A percentile compares a stretch with the other conserved stretches of the same genome.
Evolutionary conservation across 2,113 vertebrate genomes (phyloP).

Genomic region (Plecotus auritus): DNA sequence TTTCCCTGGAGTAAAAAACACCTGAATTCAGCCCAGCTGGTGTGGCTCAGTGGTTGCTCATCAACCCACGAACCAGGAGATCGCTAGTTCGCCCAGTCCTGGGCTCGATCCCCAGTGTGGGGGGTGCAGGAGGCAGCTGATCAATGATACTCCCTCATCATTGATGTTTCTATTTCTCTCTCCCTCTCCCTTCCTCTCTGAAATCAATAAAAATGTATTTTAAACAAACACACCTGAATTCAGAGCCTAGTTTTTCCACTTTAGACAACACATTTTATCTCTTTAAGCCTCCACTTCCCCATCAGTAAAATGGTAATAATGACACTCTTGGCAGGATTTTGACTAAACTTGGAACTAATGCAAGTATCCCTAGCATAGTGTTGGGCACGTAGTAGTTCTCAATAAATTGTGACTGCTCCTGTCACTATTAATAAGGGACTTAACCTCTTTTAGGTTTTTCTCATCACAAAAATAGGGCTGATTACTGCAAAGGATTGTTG

Average conservation of each 20-base stretch:
- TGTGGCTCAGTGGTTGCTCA: too few relatives aligned
- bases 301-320: not conserved
- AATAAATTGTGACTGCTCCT: not conserved
- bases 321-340: not conserved
- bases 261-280: not conserved
- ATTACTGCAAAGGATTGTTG: not conserved
- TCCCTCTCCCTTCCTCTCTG: too few relatives aligned
- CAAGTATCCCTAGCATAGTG: not conserved
- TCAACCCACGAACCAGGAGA: too few relatives aligned
- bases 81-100: too few relatives aligned
- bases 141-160: too few relatives aligned
- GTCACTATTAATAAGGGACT: not conserved
- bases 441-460: not conserved
- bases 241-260: not conserved
- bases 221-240: not conserved
- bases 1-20: not conserved
- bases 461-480: not conserved
- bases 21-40: not conserved
- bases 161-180: too few relatives aligned
- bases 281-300: not conserved
- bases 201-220: too few relatives aligned
- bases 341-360: not conserved
- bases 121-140: too few relatives aligned
- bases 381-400: not conserved
- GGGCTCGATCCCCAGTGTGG: too few relatives aligned